A percentile compares a stretch with the other conserved stretches of the same genome.
Conservation (phyloP, 1,140 invertebrate species). For the Drosophila fuyamai region DNA sequence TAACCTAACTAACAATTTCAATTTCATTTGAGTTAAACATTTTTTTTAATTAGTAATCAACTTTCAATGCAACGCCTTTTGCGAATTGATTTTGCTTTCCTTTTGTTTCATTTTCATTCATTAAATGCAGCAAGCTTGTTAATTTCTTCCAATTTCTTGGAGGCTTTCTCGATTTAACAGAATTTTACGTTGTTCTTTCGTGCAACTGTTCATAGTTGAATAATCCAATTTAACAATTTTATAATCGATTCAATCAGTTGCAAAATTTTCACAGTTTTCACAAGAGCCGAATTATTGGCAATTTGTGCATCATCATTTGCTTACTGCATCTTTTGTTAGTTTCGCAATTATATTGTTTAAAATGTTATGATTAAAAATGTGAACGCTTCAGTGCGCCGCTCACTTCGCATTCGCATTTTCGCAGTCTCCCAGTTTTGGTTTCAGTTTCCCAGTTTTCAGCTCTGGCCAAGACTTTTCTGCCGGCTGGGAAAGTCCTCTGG, state of each 20-base stretch:
- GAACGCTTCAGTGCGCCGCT: constrained; percentile 35
- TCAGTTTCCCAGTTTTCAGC: background rate
- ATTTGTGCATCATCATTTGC: constrained; percentile 39
- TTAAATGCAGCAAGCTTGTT: background rate
- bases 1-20: no score
- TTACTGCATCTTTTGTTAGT: constrained; percentile 38
- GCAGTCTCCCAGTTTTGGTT: background rate
- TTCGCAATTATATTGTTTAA: constrained; percentile 60
- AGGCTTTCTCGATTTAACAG: background rate
- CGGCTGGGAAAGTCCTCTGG: constrained; percentile 19
- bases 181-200: background rate
- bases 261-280: constrained; percentile 25
- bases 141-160: background rate
- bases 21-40: no score
- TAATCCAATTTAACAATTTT: constrained; percentile 43
- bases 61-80: background rate
- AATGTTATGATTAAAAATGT: constrained; percentile 59
- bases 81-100: no score
- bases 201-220: constrained; percentile 10
- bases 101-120: background rate
- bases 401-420: constrained; percentile 10
- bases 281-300: constrained; percentile 31
- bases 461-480: constrained; percentile 18
- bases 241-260: constrained; percentile 47
- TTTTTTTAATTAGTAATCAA: background rate